Base-by-base conservation (phyloP, 2,113 vertebrate genomes). In the Misgurnus anguillicaudatus region DNA sequence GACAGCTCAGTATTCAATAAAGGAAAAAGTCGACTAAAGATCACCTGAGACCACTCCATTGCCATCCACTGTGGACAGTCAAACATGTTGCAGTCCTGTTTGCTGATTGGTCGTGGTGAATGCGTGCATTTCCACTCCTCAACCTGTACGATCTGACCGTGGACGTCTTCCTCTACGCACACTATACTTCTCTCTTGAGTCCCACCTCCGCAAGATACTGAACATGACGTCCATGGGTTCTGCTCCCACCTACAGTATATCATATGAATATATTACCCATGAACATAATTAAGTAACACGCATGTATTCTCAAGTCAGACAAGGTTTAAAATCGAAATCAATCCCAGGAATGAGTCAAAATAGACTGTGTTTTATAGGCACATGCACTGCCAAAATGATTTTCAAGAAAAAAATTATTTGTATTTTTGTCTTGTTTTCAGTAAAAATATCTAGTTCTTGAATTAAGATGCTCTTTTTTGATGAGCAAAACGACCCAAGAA, bases 61-160 rank as follows among this genome's bases (percentile, higher is more conserved):
- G 95, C 95, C 19, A 95, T 87, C 97, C 97, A 98, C 76, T 95
- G 94, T 0, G 96, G 97, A 68, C 97, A 98, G 73, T 95, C 88
- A 7, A 95, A 96, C 10, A 93, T 84, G 64, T 98, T 98, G 88
- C 97, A 98, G 31, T 90, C 91, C 87, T 97, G 95, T 86, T 92
- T 90, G 51, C 92, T 87, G 78, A 89, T 86, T 62, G 96, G 96
- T 3, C 92, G 94, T 45, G 94, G 94, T 0, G 95, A 94, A 57
- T 98, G 96, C 89, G 94, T 94, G 90, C 97, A 98, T 79, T 96
- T 98, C 97, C 97, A 98, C 47, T 98, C 95, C 9, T 97, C 96
- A 38, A 95, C 96, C 60, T 94, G 94, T 5, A 94, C 81, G 53
- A 95, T 89, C 86, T 94, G 94, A 19, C 95, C 95, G 0, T 94